Evolutionary conservation across 2,888 invertebrate genomes (phyloP), one percentile per base, ranked within the genome.

Genomic region (Octodonta nipae): DNA sequence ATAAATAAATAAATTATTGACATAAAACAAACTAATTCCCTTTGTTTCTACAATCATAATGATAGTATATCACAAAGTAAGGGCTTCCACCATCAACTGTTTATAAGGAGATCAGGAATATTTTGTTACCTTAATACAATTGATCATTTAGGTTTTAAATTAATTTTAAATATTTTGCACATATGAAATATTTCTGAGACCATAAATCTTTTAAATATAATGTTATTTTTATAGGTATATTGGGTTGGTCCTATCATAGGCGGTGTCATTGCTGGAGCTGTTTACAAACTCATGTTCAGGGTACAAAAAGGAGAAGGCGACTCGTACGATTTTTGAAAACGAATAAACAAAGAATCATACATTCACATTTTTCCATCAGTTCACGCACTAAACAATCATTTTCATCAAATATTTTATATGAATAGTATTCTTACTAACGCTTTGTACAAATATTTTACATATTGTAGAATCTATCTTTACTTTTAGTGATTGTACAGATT

Each of bases 291-390:
- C 38, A 54, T 68, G 8, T 67, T 75, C 47, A 62, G 77, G 61
- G 75, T 75, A 45, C 72, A 73, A 56, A 82, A 82, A 61, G 68
- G 70, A 13, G 73, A 75, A 36, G 76, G 75, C 45, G 82, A 82
- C 51, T 83, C 84, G 12, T 84, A 84, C 62, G 82, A 84, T 63
- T 82, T 84, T 61, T 84, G 55, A 54, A 38, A 6, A 11, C 3
- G 10, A 22, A 22, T 22, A 20, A 22, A 10, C n/a, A 2, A 10
- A 3, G 22, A 22, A 22, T 22, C 11, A 22, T 4, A 2, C 22
- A 22, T 22, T 22, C 22, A 22, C 22, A 22, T 22, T 11, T n/a
- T n/a, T n/a, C n/a, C n/a, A n/a, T n/a, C 4, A 22, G n/a, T 22
- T 20, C n/a, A 10, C 22, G n/a, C n/a, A 22, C 22, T 22, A 10